Evolutionary conservation across 2,888 invertebrate genomes (phyloP).

Genomic region (Idaea aversata): DNA sequence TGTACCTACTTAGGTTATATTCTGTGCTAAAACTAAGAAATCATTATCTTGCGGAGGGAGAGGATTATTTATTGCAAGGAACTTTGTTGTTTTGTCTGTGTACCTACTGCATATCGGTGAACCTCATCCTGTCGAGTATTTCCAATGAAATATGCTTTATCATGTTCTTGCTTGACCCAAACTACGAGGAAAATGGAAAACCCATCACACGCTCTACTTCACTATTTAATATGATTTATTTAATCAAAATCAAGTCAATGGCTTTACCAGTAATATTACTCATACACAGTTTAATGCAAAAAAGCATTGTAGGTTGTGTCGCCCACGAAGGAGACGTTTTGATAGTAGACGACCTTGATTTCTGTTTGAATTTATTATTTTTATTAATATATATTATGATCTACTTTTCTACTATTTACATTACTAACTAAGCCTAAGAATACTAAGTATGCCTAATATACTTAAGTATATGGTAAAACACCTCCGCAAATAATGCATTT

Average conservation of each 20-base stretch:
- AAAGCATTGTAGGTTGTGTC: background rate
- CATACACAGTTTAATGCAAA: background rate
- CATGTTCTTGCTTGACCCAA: background rate
- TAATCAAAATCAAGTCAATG: background rate
- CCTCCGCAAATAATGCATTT: no score
- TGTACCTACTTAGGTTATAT: no score
- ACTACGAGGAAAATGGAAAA: background rate
- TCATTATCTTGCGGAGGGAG: no score
- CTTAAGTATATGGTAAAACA: no score
- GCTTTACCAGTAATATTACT: background rate
- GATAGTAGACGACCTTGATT: background rate
- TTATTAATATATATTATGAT: background rate
- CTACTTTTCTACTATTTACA: no score
- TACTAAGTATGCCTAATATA: no score
- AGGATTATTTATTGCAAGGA: no score
- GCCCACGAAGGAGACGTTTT: background rate
- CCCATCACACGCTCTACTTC: background rate
- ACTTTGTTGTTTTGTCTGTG: no score
- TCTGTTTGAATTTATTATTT: background rate
- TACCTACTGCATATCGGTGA: background rate
- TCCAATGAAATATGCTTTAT: background rate
- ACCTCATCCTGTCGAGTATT: background rate
- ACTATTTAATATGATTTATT: background rate
- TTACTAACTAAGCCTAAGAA: no score
- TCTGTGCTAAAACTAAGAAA: no score